phyloP scores from a whole-genome alignment of 1,140 invertebrate species.

The Galleria mellonella region DNA sequence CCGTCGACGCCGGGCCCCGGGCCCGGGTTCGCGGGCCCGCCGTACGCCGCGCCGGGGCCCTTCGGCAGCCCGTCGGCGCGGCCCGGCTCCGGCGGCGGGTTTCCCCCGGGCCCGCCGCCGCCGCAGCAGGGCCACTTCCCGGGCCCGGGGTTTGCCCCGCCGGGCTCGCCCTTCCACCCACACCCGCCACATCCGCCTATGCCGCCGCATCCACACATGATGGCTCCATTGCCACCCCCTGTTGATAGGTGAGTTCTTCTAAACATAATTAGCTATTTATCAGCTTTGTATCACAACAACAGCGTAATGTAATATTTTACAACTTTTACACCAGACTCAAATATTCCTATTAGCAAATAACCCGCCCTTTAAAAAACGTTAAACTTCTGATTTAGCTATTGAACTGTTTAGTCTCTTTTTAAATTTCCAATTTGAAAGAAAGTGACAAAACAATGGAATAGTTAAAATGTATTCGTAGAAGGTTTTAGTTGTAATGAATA shows the following conservation, averaged over 20 bases:
- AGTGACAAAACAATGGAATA: no score
- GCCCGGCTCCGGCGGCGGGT: constrained; percentile 54
- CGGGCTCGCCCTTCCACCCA: constrained; percentile 60
- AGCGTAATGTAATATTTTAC: no score
- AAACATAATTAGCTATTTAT: not conserved
- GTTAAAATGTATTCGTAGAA: no score
- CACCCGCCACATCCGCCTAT: constrained; percentile 56
- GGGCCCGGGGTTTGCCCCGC: constrained; percentile 52
- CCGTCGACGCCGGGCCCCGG: constrained; percentile 57
- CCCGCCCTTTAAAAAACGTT: no score
- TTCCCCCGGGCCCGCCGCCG: constrained; percentile 40
- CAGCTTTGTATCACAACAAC: constrained; percentile 14
- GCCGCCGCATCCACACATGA: constrained; percentile 66
- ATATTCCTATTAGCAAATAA: no score
- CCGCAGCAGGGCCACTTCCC: constrained; percentile 49
- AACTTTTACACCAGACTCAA: no score
- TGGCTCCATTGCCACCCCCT: constrained; percentile 61
- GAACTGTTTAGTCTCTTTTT: no score
- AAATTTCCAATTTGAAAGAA: no score
- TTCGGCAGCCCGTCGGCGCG: constrained; percentile 54
- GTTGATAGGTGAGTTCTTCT: constrained; percentile 53
- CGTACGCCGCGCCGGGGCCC: constrained; percentile 51
- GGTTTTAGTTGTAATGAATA: no score
- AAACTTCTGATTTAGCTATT: no score
- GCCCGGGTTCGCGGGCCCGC: constrained; percentile 44